Evolutionary conservation across 1,140 invertebrate species (phyloP), one percentile per base, ranked within the genome.

Genomic region (Chlorops oryzae): DNA sequence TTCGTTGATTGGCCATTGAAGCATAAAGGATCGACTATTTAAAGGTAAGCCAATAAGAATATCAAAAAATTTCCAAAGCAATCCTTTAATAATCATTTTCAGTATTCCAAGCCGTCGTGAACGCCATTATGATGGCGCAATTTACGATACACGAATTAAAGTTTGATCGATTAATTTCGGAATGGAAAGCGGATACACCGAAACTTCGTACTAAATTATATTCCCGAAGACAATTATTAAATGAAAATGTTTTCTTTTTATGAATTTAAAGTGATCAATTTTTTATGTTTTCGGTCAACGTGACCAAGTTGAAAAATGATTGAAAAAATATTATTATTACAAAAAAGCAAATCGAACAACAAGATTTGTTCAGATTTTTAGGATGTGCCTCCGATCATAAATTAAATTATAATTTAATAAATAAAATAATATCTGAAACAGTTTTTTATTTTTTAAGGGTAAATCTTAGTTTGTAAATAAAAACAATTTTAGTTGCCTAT

Each of bases 131-230:
- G 77, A 0, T 81, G 80, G 22, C 77, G 83, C 28, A 77, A 90
- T 0, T 62, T 72, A 17, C 83, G 77, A 0, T 90, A 88, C 56
- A 80, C 81, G 0, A 73, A 79, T 28, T 90, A 87, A 86, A 83
- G 81, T 51, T 62, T 90, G 0, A 70, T 89, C 54, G 87, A 90
- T 50, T n/a, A 89, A 87, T 65, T 88, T 88, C 62, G 87, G 90
- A 69, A 90, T 87, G 87, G 63, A 65, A 2, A 61, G 59, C 12
- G 83, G 82, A 42, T 84, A 78, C 51, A 73, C 65, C 81, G 85
- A 65, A 81, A 78, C 77, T 24, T 28, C 13, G 4, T 3, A n/a
- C 13, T 13, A 34, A 17, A 13, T 5, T 34, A 17, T 35, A 15
- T 13, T 15, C n/a, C 35, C 10, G 5, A 20, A 3, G 5, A 47